Evolutionary conservation across 1,140 invertebrate genomes (phyloP).

Genomic region (Arctopsyche grandis): DNA sequence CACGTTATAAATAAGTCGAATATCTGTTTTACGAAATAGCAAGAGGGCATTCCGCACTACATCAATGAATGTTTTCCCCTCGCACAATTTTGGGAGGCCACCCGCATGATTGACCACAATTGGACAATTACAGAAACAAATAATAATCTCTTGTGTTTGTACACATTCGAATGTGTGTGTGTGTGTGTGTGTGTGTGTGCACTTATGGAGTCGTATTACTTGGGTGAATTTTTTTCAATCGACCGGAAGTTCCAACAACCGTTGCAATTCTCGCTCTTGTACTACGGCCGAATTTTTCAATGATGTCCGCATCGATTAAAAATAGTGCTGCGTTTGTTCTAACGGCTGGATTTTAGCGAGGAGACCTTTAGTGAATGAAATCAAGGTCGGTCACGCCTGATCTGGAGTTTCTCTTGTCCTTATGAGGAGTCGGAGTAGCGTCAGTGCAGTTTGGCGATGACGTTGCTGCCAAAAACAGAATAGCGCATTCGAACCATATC

Average conservation of each 20-base stretch:
- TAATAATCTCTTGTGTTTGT: neutral
- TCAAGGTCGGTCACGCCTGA: slow-evolving; percentile 10
- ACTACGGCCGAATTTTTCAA: neutral
- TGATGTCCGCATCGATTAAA: neutral
- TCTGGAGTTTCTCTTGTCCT: slow-evolving; percentile 19
- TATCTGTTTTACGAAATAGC: neutral
- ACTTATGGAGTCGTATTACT: neutral
- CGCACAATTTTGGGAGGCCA: slow-evolving; percentile 28
- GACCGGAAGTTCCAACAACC: neutral
- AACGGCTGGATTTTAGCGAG: neutral
- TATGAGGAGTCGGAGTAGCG: neutral
- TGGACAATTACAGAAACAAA: slow-evolving; percentile 35
- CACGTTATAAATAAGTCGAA: neutral
- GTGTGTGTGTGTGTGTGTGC: neutral
- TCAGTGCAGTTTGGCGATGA: neutral
- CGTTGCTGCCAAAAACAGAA: neutral
- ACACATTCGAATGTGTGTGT: neutral
- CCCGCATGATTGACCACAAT: slow-evolving; percentile 33
- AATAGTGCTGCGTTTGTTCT: neutral
- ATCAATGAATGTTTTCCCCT: slow-evolving; percentile 20
- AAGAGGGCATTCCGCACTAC: slow-evolving; percentile 6
- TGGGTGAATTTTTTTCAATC: neutral
- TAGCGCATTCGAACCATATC: neutral
- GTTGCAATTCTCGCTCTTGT: neutral
- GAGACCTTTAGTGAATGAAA: neutral